Conservation (phyloP, 2,888 invertebrate genomes). For the Dolichopus griseipennis region DNA sequence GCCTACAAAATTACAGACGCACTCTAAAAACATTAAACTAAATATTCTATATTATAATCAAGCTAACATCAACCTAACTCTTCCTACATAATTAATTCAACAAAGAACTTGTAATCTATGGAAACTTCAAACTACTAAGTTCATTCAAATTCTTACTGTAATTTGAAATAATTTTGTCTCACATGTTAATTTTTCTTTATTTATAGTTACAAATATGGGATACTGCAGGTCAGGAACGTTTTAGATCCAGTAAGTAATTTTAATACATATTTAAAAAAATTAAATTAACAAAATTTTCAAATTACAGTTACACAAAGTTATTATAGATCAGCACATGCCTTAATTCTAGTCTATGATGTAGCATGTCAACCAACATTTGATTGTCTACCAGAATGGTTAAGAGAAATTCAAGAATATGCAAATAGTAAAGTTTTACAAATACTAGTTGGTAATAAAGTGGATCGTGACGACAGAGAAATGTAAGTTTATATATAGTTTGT, state of each 20-base stretch:
- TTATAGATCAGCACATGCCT: constrained; percentile 92
- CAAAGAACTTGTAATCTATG: no score
- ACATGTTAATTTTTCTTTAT: constrained; percentile 8
- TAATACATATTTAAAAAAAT: not conserved
- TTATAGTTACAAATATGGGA: constrained; percentile 96
- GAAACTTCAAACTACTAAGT: no score
- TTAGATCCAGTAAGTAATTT: constrained; percentile 65
- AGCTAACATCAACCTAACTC: no score
- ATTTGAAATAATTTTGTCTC: constrained; percentile 10
- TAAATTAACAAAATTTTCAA: no score
- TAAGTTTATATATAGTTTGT: not conserved
- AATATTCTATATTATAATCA: no score
- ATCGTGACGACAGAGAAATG: constrained; percentile 83
- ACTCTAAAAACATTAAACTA: no score
- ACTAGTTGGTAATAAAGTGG: constrained; percentile 97
- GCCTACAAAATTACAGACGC: no score
- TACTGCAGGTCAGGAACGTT: constrained; percentile 93
- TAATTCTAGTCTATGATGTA: constrained; percentile 94
- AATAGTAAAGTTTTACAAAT: constrained; percentile 89
- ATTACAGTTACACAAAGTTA: constrained; percentile 62
- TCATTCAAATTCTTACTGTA: constrained; percentile 2
- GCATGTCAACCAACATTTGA: constrained; percentile 97
- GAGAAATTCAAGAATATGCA: constrained; percentile 96
- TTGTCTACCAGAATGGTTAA: constrained; percentile 91
- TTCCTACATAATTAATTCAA: no score